Evolutionary conservation across 2,797 vertebrate species (phyloP).

Genomic region (Apodemus agrarius): DNA sequence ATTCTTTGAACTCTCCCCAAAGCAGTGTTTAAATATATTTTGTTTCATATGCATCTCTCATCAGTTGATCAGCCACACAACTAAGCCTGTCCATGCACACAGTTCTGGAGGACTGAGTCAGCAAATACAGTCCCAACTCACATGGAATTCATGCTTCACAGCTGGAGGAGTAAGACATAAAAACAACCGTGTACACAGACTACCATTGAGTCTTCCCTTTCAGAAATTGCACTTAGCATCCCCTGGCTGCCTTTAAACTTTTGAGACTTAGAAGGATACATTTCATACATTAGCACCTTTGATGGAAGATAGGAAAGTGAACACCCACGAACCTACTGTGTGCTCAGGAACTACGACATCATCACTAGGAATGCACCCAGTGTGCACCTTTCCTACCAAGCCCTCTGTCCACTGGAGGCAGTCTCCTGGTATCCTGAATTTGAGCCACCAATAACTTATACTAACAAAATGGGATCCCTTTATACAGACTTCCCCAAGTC

Average conservation of each 20-base stretch:
- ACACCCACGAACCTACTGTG: neutral
- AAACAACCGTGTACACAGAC: neutral
- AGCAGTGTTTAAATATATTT: constrained; percentile 22
- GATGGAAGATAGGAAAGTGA: neutral
- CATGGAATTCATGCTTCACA: neutral
- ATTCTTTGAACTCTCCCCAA: neutral
- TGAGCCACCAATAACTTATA: neutral
- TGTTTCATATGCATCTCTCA: constrained; percentile 38
- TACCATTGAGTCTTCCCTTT: neutral
- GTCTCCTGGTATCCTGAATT: neutral
- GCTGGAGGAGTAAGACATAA: neutral
- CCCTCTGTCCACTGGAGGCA: neutral
- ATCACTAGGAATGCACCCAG: accelerated
- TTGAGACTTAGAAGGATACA: neutral
- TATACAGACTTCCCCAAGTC: neutral
- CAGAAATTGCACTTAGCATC: neutral
- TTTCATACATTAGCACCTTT: neutral
- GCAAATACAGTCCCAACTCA: neutral
- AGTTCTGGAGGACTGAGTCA: neutral
- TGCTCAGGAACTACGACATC: neutral
- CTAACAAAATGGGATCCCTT: neutral
- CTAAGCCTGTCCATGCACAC: neutral
- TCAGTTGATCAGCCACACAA: neutral
- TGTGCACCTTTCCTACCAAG: neutral
- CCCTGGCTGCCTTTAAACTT: neutral